A percentile compares a stretch with the other conserved stretches of the same genome.
These are phyloP conservation scores for Anoplius nigerrimus DNA, from an alignment of 2,888 invertebrate species.

Conservation along the genomic window DNA sequence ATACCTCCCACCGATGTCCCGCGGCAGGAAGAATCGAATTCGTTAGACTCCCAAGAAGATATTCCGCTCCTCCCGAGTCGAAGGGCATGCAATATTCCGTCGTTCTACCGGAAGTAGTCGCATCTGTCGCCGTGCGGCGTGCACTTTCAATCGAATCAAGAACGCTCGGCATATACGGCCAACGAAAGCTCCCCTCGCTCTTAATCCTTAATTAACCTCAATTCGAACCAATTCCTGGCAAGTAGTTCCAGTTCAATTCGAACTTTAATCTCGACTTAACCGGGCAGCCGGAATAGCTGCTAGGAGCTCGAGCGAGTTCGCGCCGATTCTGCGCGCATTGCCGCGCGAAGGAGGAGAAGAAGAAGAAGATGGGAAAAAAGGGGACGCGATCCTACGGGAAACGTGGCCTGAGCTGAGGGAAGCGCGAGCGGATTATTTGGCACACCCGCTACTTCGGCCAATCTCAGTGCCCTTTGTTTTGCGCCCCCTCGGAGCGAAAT, in stretches of 20 bases:
- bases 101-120: not conserved
- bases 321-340: no score
- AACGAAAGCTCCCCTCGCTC: conserved; percentile 35
- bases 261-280: conserved; percentile 53
- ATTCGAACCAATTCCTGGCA: conserved; percentile 54
- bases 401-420: no score
- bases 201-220: conserved; percentile 65
- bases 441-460: no score
- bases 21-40: not conserved
- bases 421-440: no score
- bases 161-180: conserved; percentile 38
- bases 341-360: no score
- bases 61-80: not conserved
- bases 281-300: conserved; percentile 40
- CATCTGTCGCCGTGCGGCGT: conserved; percentile 18
- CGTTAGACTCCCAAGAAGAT: not conserved
- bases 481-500: no score
- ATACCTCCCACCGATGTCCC: no score
- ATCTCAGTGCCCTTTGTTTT: no score
- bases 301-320: not conserved
- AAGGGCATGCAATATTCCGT: conserved; percentile 1
- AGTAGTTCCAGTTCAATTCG: conserved; percentile 49
- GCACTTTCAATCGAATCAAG: conserved; percentile 42
- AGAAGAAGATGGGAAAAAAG: no score
- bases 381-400: no score